phyloP scores from a whole-genome alignment of 2,797 vertebrate genomes.

The Myripristis murdjan region DNA sequence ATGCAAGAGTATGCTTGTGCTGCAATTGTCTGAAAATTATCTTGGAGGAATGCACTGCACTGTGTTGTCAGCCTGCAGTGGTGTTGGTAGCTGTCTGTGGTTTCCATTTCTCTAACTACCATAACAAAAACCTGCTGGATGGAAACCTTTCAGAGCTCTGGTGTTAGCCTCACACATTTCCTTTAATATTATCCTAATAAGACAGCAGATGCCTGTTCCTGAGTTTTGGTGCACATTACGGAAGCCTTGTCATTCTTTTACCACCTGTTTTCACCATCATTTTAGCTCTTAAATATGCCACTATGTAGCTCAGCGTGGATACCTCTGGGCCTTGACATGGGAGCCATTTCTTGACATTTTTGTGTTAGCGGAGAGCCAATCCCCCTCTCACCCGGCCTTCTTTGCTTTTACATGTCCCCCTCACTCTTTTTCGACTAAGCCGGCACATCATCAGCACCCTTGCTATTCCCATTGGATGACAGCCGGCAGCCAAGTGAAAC shows the following conservation, averaged over 20 bases:
- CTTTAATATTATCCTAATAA: background rate
- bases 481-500: conserved; percentile 40
- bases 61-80: background rate
- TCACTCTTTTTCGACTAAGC: conserved; percentile 16
- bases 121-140: too few species aligned
- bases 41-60: background rate
- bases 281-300: background rate
- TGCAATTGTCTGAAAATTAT: conserved; percentile 1
- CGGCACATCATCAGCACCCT: conserved; percentile 25
- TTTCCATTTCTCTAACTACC: too few species aligned
- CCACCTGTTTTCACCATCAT: conserved; percentile 34
- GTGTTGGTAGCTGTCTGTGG: background rate
- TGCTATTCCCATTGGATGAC: conserved; percentile 25
- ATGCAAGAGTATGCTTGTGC: background rate
- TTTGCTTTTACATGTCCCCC: background rate
- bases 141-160: too few species aligned
- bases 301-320: conserved; percentile 8
- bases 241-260: conserved; percentile 4
- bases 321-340: conserved; percentile 16
- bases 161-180: too few species aligned
- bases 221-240: background rate
- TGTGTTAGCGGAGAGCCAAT: conserved; percentile 27
- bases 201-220: background rate
- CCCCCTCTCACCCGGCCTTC: background rate
- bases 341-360: conserved; percentile 40